Evolutionary conservation across 2,888 invertebrate genomes (phyloP).

Genomic region (Rotaria macrura): DNA sequence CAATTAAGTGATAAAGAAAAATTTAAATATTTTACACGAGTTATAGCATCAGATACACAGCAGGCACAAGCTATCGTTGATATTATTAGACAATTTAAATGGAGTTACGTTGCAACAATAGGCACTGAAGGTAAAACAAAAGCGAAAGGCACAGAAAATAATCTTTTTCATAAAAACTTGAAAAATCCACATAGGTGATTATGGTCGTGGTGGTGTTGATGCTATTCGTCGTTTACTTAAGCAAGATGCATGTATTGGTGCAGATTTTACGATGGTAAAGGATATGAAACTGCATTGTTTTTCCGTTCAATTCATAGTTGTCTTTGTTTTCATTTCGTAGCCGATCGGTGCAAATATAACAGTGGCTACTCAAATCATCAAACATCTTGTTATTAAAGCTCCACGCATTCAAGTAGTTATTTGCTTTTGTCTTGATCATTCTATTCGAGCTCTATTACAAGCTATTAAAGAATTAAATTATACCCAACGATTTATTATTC

Average conservation of each 20-base stretch:
- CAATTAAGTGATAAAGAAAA: slow-evolving; percentile 66
- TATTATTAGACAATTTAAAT: slow-evolving; percentile 53
- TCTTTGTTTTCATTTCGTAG: background rate
- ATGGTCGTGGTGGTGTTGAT: slow-evolving; percentile 33
- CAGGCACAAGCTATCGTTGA: slow-evolving; percentile 49
- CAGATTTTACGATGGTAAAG: slow-evolving; percentile 17
- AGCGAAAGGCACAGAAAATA: background rate
- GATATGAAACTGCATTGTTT: background rate
- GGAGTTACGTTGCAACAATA: slow-evolving; percentile 68
- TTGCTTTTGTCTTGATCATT: slow-evolving; percentile 69
- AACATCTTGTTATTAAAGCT: slow-evolving; percentile 10
- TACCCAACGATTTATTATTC: slow-evolving; percentile 58
- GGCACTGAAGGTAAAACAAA: slow-evolving; percentile 61
- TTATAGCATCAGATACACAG: slow-evolving; percentile 67
- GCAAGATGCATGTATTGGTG: slow-evolving; percentile 17
- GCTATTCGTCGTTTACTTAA: slow-evolving; percentile 23
- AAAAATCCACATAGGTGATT: background rate
- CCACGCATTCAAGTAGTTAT: slow-evolving; percentile 57
- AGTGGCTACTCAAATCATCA: slow-evolving; percentile 16
- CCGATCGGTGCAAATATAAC: slow-evolving; percentile 20
- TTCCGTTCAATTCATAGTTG: no score
- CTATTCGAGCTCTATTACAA: slow-evolving; percentile 59
- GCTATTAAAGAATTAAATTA: slow-evolving; percentile 57
- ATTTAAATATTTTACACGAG: slow-evolving; percentile 66
- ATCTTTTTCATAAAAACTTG: background rate